These are phyloP conservation scores for Pachypeltis micranthus DNA, from an alignment of 1,140 invertebrate species.

Conservation along the genomic window DNA sequence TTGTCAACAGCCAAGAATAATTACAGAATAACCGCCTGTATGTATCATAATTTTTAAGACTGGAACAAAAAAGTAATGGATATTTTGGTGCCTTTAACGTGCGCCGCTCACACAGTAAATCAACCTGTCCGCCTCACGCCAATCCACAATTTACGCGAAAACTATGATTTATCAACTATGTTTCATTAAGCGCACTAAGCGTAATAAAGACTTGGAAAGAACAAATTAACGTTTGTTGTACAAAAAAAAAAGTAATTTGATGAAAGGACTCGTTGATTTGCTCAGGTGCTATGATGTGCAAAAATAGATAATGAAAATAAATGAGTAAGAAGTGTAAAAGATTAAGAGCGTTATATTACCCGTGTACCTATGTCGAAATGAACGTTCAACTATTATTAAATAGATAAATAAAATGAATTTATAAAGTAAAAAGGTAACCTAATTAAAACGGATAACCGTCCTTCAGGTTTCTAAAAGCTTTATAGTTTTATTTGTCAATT, in stretches of 20 bases:
- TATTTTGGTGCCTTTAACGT: conserved; percentile 18
- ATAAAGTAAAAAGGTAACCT: background rate
- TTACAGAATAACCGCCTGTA: too few relatives aligned
- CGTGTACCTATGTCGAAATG: background rate
- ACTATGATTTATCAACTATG: background rate
- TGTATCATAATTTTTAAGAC: conserved; percentile 6
- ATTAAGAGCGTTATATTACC: too few relatives aligned
- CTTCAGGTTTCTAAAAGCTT: conserved; percentile 7
- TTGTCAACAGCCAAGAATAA: too few relatives aligned
- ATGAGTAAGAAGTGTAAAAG: background rate
- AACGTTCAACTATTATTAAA: conserved; percentile 4
- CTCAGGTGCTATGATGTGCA: conserved; percentile 21
- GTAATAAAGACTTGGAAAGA: background rate
- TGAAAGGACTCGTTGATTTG: conserved; percentile 18
- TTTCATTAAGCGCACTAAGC: background rate
- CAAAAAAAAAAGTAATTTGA: background rate
- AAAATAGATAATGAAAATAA: conserved; percentile 1
- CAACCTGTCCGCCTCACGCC: conserved; percentile 1
- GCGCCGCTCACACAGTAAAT: conserved; percentile 15
- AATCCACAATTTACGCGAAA: background rate
- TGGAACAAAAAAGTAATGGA: conserved; percentile 10
- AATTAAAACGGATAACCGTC: conserved; percentile 8
- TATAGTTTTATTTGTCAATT: conserved; percentile 13
- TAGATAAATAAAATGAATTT: conserved; percentile 6
- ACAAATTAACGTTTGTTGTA: conserved; percentile 1